phyloP scores from a whole-genome alignment of 2,888 invertebrate species.

The Orthosia cruda region DNA sequence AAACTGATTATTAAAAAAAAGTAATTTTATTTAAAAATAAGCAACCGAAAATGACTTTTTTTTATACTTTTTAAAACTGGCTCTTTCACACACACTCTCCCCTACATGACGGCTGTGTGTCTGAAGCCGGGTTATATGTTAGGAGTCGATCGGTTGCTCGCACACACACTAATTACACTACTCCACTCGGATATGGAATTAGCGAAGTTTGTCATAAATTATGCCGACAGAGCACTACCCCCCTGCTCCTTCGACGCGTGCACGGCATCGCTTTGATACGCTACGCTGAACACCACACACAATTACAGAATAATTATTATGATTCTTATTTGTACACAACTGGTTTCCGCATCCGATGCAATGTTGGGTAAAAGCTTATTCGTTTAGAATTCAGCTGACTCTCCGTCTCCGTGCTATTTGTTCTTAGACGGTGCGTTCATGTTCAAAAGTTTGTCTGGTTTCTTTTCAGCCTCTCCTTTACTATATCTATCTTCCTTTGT shows the following conservation, averaged over 20 bases:
- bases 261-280: slow-evolving; percentile 58
- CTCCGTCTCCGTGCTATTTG: slow-evolving; percentile 48
- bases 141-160: slow-evolving; percentile 47
- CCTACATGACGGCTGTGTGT: slow-evolving; percentile 46
- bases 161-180: slow-evolving; percentile 55
- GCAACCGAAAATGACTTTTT: too few species aligned
- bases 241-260: slow-evolving; percentile 52
- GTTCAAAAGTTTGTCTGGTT: slow-evolving; percentile 55
- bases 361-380: slow-evolving; percentile 49
- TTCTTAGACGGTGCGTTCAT: slow-evolving; percentile 49
- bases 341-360: slow-evolving; percentile 39
- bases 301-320: slow-evolving; percentile 51
- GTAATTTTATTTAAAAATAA: too few species aligned
- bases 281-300: slow-evolving; percentile 52
- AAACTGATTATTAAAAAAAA: too few species aligned
- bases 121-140: slow-evolving; percentile 53
- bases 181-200: slow-evolving; percentile 69
- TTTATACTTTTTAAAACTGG: too few species aligned
- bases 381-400: slow-evolving; percentile 35
- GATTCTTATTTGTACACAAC: slow-evolving; percentile 45
- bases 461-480: slow-evolving; percentile 53
- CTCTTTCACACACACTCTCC: too few species aligned
- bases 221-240: slow-evolving; percentile 42
- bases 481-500: slow-evolving; percentile 42
- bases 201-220: slow-evolving; percentile 69